Percentiles rank a stretch among this genome's conserved stretches.
Evolutionary conservation across 2,888 invertebrate genomes (phyloP).

Genomic region (Hirtodrosophila duncani): DNA sequence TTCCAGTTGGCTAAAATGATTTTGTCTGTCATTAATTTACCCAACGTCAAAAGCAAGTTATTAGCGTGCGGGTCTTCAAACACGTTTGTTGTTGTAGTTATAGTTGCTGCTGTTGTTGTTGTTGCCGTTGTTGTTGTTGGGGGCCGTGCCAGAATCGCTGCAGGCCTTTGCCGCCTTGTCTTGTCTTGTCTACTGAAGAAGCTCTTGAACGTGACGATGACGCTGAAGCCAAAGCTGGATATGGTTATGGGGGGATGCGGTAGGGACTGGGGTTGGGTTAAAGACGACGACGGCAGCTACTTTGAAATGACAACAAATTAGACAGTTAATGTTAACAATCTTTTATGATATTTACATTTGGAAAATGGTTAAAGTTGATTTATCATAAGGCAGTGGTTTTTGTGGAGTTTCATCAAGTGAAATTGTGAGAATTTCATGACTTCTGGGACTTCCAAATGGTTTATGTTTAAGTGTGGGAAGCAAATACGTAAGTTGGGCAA

Average conservation of each 20-base stretch:
- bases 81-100: conserved; percentile 46
- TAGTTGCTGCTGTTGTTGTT: conserved; percentile 26
- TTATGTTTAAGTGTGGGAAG: too few species aligned
- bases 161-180: conserved; percentile 52
- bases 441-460: too few species aligned
- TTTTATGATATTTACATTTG: conserved; percentile 66
- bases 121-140: conserved; percentile 10
- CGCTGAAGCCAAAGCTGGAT: conserved; percentile 7
- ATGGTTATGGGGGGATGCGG: too few species aligned
- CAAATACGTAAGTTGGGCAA: too few species aligned
- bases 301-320: conserved; percentile 66
- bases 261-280: conserved; percentile 9
- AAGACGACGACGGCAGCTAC: conserved; percentile 27
- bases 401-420: not conserved
- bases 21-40: conserved; percentile 64
- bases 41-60: conserved; percentile 60
- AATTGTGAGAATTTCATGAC: too few species aligned
- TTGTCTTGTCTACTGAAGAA: conserved; percentile 53
- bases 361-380: conserved; percentile 52
- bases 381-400: conserved; percentile 11
- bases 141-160: conserved; percentile 38
- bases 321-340: conserved; percentile 70
- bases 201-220: conserved; percentile 40
- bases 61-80: conserved; percentile 64
- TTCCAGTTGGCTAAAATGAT: conserved; percentile 66